phyloP scores from a whole-genome alignment of 2,888 invertebrate genomes.

The Lasioglossum calceatum region DNA sequence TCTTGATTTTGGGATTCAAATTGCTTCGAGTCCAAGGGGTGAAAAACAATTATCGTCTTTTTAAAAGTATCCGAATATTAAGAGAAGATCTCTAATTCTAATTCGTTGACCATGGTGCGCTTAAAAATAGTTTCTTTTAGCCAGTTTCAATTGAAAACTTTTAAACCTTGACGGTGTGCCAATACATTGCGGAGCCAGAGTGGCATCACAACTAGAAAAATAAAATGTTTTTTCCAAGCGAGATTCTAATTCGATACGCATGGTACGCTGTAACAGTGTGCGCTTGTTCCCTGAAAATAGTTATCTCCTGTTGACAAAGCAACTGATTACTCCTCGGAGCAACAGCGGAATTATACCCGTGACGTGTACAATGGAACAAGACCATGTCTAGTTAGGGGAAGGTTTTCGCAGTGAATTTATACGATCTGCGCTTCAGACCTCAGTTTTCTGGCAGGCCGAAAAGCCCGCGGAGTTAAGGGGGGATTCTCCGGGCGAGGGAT shows the following conservation, averaged over 20 bases:
- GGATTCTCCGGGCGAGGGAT: slow-evolving; percentile 15
- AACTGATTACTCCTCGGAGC: slow-evolving; percentile 14
- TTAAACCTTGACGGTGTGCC: neutral
- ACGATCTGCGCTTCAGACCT: neutral
- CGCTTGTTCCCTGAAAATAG: neutral
- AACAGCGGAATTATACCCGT: slow-evolving; percentile 12
- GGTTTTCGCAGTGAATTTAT: slow-evolving; percentile 34
- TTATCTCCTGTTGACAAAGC: slow-evolving; percentile 16
- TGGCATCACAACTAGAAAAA: neutral
- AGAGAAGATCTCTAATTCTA: no score
- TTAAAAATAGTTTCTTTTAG: no score
- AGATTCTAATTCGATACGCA: neutral
- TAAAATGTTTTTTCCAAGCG: neutral
- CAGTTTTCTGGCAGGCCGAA: slow-evolving; percentile 20
- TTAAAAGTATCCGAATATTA: no score
- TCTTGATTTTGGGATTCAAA: no score
- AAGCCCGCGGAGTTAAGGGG: slow-evolving; percentile 17
- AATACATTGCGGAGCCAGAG: neutral
- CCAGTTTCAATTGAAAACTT: neutral
- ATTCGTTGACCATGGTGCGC: no score
- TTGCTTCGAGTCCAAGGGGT: no score
- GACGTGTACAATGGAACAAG: slow-evolving; percentile 22
- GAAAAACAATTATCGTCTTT: no score
- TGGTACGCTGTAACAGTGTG: neutral
- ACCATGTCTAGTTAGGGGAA: slow-evolving; percentile 35